Evolutionary conservation across 2,888 invertebrate genomes (phyloP), one percentile per base, ranked within the genome.

Genomic region (Pseudococcus longispinus): DNA sequence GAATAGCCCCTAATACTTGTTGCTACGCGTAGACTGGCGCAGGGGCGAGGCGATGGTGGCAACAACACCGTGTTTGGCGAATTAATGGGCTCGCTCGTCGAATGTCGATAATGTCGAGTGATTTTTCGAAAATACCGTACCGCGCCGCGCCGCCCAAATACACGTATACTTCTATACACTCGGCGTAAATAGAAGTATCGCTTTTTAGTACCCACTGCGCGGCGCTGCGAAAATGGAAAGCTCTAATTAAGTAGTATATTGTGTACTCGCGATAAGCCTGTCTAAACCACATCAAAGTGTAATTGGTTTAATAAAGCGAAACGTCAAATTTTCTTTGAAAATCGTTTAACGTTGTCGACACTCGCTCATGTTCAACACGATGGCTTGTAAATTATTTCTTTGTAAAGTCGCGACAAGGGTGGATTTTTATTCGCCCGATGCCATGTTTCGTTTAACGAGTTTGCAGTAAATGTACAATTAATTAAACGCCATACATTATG

Each of bases 251-350:
- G 77, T 80, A 80, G 77, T 42, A 80, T 80, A 42, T 80, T 80
- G 77, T 80, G 77, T 80, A 80, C 77, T 42, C 20, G 37, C 42
- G 77, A 42, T 80, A 80, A 80, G 32, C 77, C 77, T 80, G 77
- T 80, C 77, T 80, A 80, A 80, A 80, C 77, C 42, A 42, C 42
- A 80, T 42, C 77, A 80, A 42, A 80, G 77, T 42, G 42, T 80
- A 80, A 80, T 80, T 80, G 77, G 77, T 80, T 80, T 80, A 80
- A 42, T 80, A 80, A 80, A 80, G 77, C 42, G 77, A 80, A 80
- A 80, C 77, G 77, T 80, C 77, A 80, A 80, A 42, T 80, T 80
- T 80, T 80, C 37, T 80, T 42, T 80, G 42, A 80, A 80, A 80
- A 80, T 80, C 32, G 42, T 42, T 80, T 80, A 80, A 80, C 77